These are phyloP conservation scores for Erynnis tages DNA, from an alignment of 2,888 invertebrate genomes.

Conservation along the genomic window DNA sequence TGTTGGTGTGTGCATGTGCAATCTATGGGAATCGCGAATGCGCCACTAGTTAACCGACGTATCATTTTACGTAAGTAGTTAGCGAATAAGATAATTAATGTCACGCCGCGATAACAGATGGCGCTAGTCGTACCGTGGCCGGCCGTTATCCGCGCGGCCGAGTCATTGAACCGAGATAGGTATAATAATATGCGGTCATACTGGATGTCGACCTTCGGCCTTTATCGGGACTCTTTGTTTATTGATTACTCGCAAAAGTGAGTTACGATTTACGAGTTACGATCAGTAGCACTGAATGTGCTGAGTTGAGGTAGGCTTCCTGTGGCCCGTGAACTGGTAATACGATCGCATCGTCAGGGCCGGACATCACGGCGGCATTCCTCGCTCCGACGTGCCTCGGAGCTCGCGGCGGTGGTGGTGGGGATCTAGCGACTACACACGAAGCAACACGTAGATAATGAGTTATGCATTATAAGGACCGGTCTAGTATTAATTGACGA, in stretches of 20 bases:
- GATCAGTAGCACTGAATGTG: neutral
- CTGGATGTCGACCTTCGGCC: constrained; percentile 49
- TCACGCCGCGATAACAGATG: constrained; percentile 56
- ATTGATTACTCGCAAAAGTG: constrained; percentile 36
- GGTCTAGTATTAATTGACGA: too few relatives aligned
- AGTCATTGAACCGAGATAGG: constrained; percentile 69
- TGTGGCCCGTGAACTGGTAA: too few relatives aligned
- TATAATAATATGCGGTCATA: constrained; percentile 44
- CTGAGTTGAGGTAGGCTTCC: too few relatives aligned
- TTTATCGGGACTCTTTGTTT: constrained; percentile 49
- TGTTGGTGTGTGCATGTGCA: constrained; percentile 51
- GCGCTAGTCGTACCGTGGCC: constrained; percentile 55
- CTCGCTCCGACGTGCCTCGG: neutral
- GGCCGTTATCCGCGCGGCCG: constrained; percentile 40
- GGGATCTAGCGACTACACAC: too few relatives aligned
- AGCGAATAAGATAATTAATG: constrained; percentile 45
- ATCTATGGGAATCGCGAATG: constrained; percentile 44
- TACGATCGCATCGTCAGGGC: neutral
- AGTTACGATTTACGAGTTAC: neutral
- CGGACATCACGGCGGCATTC: neutral
- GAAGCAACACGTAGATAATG: too few relatives aligned
- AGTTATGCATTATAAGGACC: too few relatives aligned
- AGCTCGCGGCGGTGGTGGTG: too few relatives aligned
- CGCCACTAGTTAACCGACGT: constrained; percentile 43
- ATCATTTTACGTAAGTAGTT: constrained; percentile 65